Conservation (phyloP, 2,113 vertebrate genomes). For the Hylia prasina region DNA sequence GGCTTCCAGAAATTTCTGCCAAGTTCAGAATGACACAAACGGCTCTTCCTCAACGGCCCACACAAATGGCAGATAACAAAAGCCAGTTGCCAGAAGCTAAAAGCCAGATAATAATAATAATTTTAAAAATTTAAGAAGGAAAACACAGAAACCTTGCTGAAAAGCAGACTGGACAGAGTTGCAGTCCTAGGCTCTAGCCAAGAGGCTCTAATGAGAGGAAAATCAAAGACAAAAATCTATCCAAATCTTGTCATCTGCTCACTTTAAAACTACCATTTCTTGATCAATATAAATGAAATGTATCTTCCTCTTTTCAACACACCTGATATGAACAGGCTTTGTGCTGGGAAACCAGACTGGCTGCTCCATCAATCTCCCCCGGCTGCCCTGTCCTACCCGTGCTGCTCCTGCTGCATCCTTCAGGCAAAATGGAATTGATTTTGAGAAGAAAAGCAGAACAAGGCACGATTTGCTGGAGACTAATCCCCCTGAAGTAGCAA, state of each 20-base stretch:
- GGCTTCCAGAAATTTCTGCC: neutral
- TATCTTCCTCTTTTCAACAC: neutral
- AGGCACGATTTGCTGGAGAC: neutral
- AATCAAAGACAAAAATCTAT: neutral
- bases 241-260: neutral
- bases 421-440: neutral
- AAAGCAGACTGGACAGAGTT: neutral
- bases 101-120: neutral
- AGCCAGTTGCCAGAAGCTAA: neutral
- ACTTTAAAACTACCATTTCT: neutral
- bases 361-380: neutral
- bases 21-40: neutral
- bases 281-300: neutral
- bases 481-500: neutral
- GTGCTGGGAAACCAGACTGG: neutral
- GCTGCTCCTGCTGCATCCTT: neutral
- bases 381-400: neutral
- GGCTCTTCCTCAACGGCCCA: neutral
- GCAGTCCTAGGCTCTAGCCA: neutral
- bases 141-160: neutral
- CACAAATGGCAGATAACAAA: neutral
- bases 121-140: neutral
- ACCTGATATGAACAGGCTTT: neutral
- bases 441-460: neutral
- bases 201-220: neutral